Base-by-base conservation (phyloP, 2,888 invertebrate species). In the Bimastos eiseni region DNA sequence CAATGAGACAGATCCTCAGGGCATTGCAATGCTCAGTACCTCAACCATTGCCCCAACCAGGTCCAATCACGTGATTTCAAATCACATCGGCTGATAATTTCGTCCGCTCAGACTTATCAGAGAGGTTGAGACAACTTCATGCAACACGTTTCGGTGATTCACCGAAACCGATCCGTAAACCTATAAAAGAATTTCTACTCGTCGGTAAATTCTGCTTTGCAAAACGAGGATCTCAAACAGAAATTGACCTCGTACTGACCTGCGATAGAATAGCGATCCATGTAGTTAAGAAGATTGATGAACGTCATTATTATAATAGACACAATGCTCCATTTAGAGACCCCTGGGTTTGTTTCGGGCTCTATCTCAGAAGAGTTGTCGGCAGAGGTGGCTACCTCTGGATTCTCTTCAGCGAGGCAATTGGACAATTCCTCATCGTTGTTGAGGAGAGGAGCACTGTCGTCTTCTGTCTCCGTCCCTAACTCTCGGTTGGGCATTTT, bases 211-310 rank as follows among this genome's bases (percentile, higher is more conserved):
- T 30, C 55, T 55, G 55, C 30, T 55, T 55, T 55, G 55, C 30
- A 55, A 55, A n/a, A 24, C 55, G 30, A 2, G 24, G 55, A 5
- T 55, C 24, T 55, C 24, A 55, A 24, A 4, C 70, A n/a, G 30
- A 21, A 2, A 13, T 19, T 55, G 55, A 55, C 30, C 24, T 3
- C 8, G 24, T 30, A 84, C 34, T 86, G 15, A 92, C 92, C 92
- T 92, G 92, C 92, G 30, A 92, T 89, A n/a, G 92, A 92, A 90
- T 91, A 92, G 38, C 92, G 86, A 90, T 92, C 92, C 91, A 92
- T 92, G 84, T 92, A 92, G 91, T 99, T 99, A 94, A 99, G 98
- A 93, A 99, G 96, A 96, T 99, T 99, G 90, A 89, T 83, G 36
- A 90, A 83, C 19, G 89, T 49, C 8, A 91, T 86, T 30, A 91